Evolutionary conservation across 2,113 vertebrate genomes (phyloP).

Genomic region (Periophthalmodon schlosseri): DNA sequence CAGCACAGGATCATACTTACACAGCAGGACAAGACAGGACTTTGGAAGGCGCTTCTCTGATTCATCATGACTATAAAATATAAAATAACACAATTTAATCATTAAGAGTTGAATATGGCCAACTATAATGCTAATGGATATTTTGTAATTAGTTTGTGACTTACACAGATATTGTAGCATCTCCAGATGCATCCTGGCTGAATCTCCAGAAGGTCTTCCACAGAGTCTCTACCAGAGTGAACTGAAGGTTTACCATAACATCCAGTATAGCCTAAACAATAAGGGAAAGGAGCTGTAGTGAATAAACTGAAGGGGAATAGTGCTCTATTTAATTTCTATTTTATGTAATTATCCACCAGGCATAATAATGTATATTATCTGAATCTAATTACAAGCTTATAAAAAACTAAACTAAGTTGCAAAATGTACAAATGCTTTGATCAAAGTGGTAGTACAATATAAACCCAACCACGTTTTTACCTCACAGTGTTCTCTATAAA

Average conservation of each 20-base stretch:
- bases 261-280: conserved; percentile 82
- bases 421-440: too few relatives aligned
- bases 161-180: conserved; percentile 84
- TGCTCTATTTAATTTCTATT: background rate
- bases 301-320: background rate
- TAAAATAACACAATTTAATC: background rate
- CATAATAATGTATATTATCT: background rate
- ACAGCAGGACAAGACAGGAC: conserved; percentile 86
- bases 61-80: conserved; percentile 83
- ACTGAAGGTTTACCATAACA: conserved; percentile 94
- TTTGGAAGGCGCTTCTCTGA: conserved; percentile 92
- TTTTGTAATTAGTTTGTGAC: conserved; percentile 49
- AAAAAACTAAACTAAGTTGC: background rate
- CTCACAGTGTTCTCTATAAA: conserved; percentile 95
- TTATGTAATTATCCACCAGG: background rate
- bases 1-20: conserved; percentile 92
- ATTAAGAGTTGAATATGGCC: background rate
- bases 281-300: background rate
- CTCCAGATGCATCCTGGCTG: conserved; percentile 83
- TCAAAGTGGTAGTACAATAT: background rate
- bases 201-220: conserved; percentile 97
- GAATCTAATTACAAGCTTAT: background rate
- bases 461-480: conserved; percentile 60
- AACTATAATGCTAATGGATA: background rate
- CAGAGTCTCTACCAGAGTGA: conserved; percentile 90